Evolutionary conservation across 2,888 invertebrate genomes (phyloP), one percentile per base, ranked within the genome.

Genomic region (Sarcophaga variegata): DNA sequence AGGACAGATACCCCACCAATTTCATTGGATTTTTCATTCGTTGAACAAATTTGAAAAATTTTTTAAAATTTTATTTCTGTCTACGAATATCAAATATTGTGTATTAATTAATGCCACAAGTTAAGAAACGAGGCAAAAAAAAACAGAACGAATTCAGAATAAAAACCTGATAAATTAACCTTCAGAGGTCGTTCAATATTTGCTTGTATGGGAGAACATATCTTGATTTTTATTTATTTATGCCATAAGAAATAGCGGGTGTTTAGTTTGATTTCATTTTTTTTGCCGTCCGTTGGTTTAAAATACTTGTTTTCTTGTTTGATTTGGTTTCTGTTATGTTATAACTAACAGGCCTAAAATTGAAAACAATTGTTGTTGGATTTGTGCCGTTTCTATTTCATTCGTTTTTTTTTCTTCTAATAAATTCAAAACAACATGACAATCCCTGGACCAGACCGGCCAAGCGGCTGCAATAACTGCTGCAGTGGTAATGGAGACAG

Each of bases 401-500:
- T 37, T 37, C 37, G 37, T 37, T 37, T 37, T 37, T 37, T 37
- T 37, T 37, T 78, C 83, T 81, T 87, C 71, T 76, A 79, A 87
- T 79, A 87, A 81, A 84, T 87, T 78, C 75, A 45, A 76, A 76
- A 71, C 84, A 85, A 72, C 80, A 78, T 78, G 83, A 83, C 78
- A 83, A 83, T 67, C 76, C 66, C 80, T 25, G 25, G 78, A 78
- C 77, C 45, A 54, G 62, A 85, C 69, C 59, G 59, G 37, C 59
- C 25, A 14, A 5, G 72, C 27, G 49, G 27, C 17, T n/a, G 14
- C 12, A 49, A 12, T 37, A 27, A 70, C 63, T 17, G 27, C 17
- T 12, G 67, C 49, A 17, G 20, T 62, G n/a, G 20, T 10, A 37
- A 25, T 64, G 22, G 66, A 66, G 60, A 66, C 20, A 81, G 54